Evolutionary conservation across 1,140 invertebrate genomes (phyloP).

Genomic region (Ceratitis capitata): DNA sequence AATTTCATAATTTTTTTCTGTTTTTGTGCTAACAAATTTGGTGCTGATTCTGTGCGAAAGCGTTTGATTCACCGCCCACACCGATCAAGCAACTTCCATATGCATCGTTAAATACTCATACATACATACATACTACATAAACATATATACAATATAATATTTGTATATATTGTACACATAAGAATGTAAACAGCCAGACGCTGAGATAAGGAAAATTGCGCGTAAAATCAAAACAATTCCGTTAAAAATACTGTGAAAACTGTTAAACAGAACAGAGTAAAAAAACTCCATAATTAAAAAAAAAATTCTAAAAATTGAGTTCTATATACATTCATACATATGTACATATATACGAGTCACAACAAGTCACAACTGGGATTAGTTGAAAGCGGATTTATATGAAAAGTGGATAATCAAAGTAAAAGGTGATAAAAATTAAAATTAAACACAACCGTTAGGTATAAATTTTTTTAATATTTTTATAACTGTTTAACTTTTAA

Average conservation of each 20-base stretch:
- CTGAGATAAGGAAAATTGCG: slow-evolving; percentile 14
- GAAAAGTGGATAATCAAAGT: no score
- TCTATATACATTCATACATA: no score
- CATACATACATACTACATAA: neutral
- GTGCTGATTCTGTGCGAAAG: neutral
- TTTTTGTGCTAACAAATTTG: neutral
- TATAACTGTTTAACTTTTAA: no score
- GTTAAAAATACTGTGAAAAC: slow-evolving; percentile 3
- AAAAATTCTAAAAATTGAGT: neutral
- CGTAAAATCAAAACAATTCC: slow-evolving; percentile 16
- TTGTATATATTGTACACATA: neutral
- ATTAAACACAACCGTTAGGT: no score
- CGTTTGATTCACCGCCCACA: neutral
- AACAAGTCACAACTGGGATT: no score
- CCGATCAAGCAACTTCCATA: neutral
- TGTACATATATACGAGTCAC: no score
- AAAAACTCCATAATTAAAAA: neutral
- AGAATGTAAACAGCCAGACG: neutral
- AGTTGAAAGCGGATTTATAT: no score
- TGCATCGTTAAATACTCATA: neutral
- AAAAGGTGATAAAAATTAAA: neutral
- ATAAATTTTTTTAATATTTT: no score
- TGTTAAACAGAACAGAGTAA: neutral
- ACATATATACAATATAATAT: neutral
- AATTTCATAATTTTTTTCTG: neutral